Evolutionary conservation across 2,797 vertebrate species (phyloP).

Genomic region (Glyptemys insculpta): DNA sequence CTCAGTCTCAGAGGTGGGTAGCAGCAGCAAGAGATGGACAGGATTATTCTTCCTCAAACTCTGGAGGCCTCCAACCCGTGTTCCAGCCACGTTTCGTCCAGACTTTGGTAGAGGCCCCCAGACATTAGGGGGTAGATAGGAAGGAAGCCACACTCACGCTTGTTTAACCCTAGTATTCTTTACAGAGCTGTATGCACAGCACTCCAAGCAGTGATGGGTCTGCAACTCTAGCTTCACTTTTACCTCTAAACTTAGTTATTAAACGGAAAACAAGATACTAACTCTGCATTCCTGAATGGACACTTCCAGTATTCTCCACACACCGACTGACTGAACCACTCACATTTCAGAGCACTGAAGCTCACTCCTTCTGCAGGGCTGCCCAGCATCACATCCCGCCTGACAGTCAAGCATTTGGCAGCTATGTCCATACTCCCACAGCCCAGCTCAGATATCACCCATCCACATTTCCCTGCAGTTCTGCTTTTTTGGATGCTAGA

Average conservation of each 20-base stretch:
- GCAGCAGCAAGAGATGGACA: fast-evolving
- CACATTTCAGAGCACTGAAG: background rate
- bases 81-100: background rate
- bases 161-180: background rate
- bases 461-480: background rate
- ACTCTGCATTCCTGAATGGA: background rate
- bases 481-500: background rate
- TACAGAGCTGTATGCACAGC: fast-evolving
- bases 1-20: background rate
- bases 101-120: background rate
- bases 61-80: background rate
- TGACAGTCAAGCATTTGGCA: background rate
- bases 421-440: background rate
- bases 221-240: background rate
- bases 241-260: background rate
- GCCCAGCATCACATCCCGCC: background rate
- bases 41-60: background rate
- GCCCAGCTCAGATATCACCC: fast-evolving
- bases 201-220: background rate
- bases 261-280: background rate
- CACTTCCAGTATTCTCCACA: background rate
- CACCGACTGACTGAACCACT: background rate
- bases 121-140: background rate
- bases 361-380: fast-evolving
- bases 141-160: background rate